Evolutionary conservation across 1,140 invertebrate genomes (phyloP).

Genomic region (Lordiphosa stackelbergi): DNA sequence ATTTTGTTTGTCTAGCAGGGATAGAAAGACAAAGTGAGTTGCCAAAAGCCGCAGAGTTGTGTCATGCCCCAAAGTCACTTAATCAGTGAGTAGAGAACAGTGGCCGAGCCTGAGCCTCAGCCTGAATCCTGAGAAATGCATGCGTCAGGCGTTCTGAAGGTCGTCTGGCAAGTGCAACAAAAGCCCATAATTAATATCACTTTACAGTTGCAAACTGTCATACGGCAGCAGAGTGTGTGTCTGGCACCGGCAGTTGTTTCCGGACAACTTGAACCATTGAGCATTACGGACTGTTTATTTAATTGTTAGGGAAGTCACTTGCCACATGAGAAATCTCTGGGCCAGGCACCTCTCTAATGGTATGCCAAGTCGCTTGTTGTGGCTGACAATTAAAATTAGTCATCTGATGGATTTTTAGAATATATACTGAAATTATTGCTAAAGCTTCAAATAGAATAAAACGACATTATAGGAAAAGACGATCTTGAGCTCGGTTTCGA

Average conservation of each 20-base stretch:
- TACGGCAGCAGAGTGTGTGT: conserved; percentile 13
- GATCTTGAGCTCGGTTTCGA: too few relatives aligned
- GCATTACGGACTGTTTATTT: conserved; percentile 39
- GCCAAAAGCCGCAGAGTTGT: conserved; percentile 29
- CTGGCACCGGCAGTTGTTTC: conserved; percentile 6
- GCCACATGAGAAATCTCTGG: conserved; percentile 1
- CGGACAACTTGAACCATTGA: neutral
- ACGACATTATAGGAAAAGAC: too few relatives aligned
- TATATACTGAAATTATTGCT: too few relatives aligned
- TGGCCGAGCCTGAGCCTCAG: too few relatives aligned
- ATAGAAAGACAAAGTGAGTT: conserved; percentile 4
- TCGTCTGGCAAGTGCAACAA: conserved; percentile 28
- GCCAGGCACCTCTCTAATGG: too few relatives aligned
- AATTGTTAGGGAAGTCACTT: conserved; percentile 25
- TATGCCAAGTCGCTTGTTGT: neutral
- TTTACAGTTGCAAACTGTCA: conserved; percentile 48
- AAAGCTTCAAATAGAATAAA: too few relatives aligned
- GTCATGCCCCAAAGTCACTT: conserved; percentile 45
- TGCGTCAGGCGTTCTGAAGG: neutral
- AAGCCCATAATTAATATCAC: conserved; percentile 63
- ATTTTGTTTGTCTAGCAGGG: conserved; percentile 11
- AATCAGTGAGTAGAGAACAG: conserved; percentile 36
- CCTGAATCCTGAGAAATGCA: conserved; percentile 1
- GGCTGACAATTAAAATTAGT: conserved; percentile 24
- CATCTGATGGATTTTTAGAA: neutral